phyloP scores from a whole-genome alignment of 35 echinoderm and acorn worm genomes.

The Apostichopus parvimensis region DNA sequence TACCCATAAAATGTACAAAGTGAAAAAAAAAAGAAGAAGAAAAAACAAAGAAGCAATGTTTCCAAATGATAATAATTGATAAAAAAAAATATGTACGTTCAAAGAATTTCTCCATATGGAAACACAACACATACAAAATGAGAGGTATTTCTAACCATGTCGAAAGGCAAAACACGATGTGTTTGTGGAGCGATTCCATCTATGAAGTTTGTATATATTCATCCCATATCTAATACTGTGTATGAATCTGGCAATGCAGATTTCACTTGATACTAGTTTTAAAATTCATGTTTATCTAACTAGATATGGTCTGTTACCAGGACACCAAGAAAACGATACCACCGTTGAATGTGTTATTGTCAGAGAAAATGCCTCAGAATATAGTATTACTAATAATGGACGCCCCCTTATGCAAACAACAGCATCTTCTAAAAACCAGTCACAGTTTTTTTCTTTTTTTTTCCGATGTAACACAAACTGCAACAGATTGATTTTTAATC shows the following conservation, averaged over 20 bases:
- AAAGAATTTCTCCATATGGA: too few relatives aligned
- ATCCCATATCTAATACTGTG: not conserved
- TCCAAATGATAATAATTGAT: too few relatives aligned
- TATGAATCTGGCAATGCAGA: not conserved
- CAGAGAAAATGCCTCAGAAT: not conserved
- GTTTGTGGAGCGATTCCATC: too few relatives aligned
- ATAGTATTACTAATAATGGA: conserved; percentile 5
- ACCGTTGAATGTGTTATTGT: not conserved
- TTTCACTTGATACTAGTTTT: not conserved
- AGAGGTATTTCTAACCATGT: too few relatives aligned
- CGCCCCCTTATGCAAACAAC: not conserved
- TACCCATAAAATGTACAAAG: too few relatives aligned
- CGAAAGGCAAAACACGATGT: too few relatives aligned
- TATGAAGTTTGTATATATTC: too few relatives aligned
- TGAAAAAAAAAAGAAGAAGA: too few relatives aligned
- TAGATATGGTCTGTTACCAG: not conserved
- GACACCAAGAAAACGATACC: not conserved
- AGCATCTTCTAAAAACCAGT: not conserved
- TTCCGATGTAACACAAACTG: conserved; percentile 34
- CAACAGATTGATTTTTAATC: conserved; percentile 24
- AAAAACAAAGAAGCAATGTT: too few relatives aligned
- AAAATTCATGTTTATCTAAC: not conserved
- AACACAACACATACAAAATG: too few relatives aligned
- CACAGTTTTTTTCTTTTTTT: not conserved
- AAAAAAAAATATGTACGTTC: too few relatives aligned